Base-by-base conservation (phyloP, 2,888 invertebrate genomes). In the Caenorhabditis sp. region DNA sequence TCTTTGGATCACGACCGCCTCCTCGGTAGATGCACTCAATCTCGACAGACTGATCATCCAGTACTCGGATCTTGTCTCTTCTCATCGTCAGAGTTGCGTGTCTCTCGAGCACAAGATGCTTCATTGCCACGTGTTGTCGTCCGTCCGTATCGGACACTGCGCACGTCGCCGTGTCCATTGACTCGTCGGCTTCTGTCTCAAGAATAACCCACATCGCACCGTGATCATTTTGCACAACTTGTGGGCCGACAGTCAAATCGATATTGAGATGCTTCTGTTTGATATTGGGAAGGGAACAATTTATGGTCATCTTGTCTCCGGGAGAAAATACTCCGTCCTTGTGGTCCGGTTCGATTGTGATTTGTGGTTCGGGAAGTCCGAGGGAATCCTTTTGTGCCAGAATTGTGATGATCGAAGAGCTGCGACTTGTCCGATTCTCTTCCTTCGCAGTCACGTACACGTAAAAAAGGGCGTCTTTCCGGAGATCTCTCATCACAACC, bases 121-220 rank as follows among this genome's bases (percentile, higher is more conserved):
- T 59, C 79, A 82, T 77, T 15, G 74, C 75, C 13, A 81, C 81
- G 24, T 82, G 82, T 46, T 82, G 83, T 41, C 83, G 27, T 24
- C 83, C 83, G 55, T 83, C 83, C 5, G 81, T 75, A 37, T 82
- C 78, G 8, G 80, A 66, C 1, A 82, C 82, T 9, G 79, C 68
- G 63, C 83, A 83, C 7, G 78, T 72, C 5, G 80, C 77, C 6
- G 83, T 83, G 32, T 83, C 82, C 24, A 81, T 58, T 4, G 50
- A 26, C 2, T 76, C 75, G n/a, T 78, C 77, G n/a, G 78, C 80
- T 26, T 73, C 68, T 8, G 72, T 53, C 6, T 80, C 73, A 20
- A 79, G 32, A 5, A 75, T 32, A 0, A 79, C 82, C 65, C 50
- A 80, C 17, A 39, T 41, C 2, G 39, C 46, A 6, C 82, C 82